These are phyloP conservation scores for Patella pellucida DNA, from an alignment of 2,888 invertebrate genomes.

Conservation along the genomic window DNA sequence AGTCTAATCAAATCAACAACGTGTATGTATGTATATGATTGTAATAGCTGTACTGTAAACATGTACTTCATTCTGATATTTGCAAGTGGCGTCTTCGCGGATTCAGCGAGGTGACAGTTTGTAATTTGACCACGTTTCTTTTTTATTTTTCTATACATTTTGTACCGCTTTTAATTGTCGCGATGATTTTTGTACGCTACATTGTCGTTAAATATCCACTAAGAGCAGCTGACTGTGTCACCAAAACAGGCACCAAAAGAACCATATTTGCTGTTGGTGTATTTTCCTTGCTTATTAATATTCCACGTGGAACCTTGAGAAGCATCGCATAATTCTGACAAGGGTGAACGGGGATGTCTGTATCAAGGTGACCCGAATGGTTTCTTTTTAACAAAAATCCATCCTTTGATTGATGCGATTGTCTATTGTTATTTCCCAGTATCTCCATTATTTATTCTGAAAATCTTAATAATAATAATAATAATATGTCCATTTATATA, in stretches of 20 bases:
- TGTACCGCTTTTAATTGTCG: slow-evolving; percentile 28
- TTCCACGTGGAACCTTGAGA: slow-evolving; percentile 26
- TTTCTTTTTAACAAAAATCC: slow-evolving; percentile 26
- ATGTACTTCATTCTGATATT: slow-evolving; percentile 26
- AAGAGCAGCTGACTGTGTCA: slow-evolving; percentile 14
- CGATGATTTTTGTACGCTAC: slow-evolving; percentile 34
- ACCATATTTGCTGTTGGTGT: slow-evolving; percentile 8
- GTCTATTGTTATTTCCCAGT: slow-evolving; percentile 34
- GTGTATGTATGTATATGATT: slow-evolving; percentile 30
- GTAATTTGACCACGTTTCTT: slow-evolving; percentile 26
- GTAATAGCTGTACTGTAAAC: slow-evolving; percentile 29
- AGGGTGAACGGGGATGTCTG: slow-evolving; percentile 7
- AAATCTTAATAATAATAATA: too few relatives aligned
- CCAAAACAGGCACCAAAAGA: slow-evolving; percentile 14
- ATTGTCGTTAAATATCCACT: slow-evolving; percentile 32
- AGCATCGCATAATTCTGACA: slow-evolving; percentile 5
- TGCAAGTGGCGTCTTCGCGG: slow-evolving; percentile 17
- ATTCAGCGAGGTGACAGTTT: neutral
- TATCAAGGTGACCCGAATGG: slow-evolving; percentile 17
- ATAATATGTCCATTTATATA: too few relatives aligned
- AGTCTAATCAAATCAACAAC: slow-evolving; percentile 20
- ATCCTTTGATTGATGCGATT: slow-evolving; percentile 33
- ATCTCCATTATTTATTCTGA: slow-evolving; percentile 26
- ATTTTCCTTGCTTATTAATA: slow-evolving; percentile 23
- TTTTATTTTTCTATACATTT: slow-evolving; percentile 32